Evolutionary conservation across 1,140 invertebrate species (phyloP).

Genomic region (Holcopasites calliopsidis): DNA sequence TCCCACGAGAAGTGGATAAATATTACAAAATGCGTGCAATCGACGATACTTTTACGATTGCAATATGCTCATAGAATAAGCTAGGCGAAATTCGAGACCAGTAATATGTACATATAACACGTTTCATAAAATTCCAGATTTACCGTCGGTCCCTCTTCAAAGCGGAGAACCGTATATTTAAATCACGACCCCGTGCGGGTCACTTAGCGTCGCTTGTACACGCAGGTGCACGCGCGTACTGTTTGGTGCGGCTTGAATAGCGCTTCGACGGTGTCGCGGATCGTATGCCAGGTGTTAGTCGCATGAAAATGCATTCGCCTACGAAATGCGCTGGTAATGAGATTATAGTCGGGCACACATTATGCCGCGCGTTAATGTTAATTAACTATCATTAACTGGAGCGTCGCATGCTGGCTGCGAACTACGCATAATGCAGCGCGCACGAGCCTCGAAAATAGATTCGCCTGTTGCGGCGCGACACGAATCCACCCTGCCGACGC

Average conservation of each 20-base stretch:
- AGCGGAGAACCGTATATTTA: slow-evolving; percentile 9
- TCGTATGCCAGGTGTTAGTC: neutral
- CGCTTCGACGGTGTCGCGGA: slow-evolving; percentile 23
- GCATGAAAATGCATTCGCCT: slow-evolving; percentile 27
- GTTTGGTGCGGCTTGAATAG: neutral
- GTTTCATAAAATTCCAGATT: neutral
- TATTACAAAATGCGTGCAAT: too few species aligned
- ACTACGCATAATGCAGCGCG: neutral
- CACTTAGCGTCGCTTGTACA: neutral
- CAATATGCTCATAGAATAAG: too few species aligned
- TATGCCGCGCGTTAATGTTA: slow-evolving; percentile 34
- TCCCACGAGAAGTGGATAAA: too few species aligned
- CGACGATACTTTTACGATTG: too few species aligned
- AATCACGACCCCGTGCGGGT: neutral
- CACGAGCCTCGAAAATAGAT: neutral
- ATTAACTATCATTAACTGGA: slow-evolving; percentile 40
- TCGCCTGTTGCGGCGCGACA: neutral
- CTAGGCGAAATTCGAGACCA: too few species aligned
- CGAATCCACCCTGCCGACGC: neutral
- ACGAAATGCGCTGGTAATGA: slow-evolving; percentile 13
- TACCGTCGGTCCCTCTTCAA: neutral
- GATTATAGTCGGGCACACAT: slow-evolving; percentile 20
- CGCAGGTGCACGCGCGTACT: too few species aligned
- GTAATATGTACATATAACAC: too few species aligned
- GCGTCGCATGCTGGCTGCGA: neutral